Evolutionary conservation across 2,113 vertebrate genomes (phyloP).

Genomic region (Osmerus eperlanus): DNA sequence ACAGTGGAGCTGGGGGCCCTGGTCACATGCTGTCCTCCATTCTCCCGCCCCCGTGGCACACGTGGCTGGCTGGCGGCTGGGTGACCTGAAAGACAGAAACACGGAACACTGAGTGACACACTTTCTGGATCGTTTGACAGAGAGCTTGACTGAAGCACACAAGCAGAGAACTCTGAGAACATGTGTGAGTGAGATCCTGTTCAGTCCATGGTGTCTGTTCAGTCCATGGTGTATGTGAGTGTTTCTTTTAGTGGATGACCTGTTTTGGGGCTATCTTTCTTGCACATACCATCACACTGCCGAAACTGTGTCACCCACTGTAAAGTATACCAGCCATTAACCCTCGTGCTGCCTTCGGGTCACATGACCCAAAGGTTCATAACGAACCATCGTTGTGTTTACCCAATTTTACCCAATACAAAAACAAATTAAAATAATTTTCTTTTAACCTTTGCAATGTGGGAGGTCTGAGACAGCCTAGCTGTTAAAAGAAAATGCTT

Average conservation of each 20-base stretch:
- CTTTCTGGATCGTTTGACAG: not conserved
- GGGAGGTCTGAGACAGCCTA: no score
- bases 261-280: constrained; percentile 35
- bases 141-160: not conserved
- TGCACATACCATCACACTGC: constrained; percentile 18
- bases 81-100: constrained; percentile 6
- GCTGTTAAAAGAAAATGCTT: no score
- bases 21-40: constrained; percentile 8
- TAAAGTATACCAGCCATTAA: constrained; percentile 27
- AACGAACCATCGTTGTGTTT: no score
- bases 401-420: no score
- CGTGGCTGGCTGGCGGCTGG: not conserved
- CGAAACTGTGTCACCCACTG: not conserved
- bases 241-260: constrained; percentile 24
- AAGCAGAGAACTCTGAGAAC: not conserved
- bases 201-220: no score
- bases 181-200: no score
- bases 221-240: no score
- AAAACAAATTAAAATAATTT: no score
- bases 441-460: no score
- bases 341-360: no score
- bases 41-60: not conserved
- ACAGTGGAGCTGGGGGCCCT: not conserved
- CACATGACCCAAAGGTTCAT: no score
- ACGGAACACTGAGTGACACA: not conserved